Base-by-base conservation (phyloP, 2,888 invertebrate genomes). In the Epirrita christyi region DNA sequence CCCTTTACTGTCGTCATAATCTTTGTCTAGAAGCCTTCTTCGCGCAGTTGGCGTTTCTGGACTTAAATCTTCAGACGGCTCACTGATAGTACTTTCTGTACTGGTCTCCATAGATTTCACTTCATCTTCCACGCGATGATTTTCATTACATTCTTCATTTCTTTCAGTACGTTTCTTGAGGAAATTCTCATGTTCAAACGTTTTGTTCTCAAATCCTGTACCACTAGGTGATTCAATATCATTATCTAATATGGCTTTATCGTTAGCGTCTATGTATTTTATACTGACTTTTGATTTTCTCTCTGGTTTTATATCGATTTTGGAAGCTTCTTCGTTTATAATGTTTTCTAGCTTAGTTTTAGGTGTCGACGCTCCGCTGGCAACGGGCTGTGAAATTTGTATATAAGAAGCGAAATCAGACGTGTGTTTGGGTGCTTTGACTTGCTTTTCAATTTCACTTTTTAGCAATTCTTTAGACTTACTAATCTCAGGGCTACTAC, bases 391-490 rank as follows among this genome's bases (percentile, higher is more conserved):
- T 4, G 92, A 92, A 59, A 92, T 91, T 72, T 93, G 93, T 71
- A 94, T 94, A 75, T 93, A 94, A 52, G 94, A 94, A 55, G 94
- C 93, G 75, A 93, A 93, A 78, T 94, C 93, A 66, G 93, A 93
- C 5, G 93, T 93, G 48, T 93, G 93, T 73, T 92, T 93, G 11
- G 90, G 88, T 9, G 83, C 75, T 70, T 88, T 90, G 0, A 89
- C 85, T 67, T 90, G 89, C 60, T 92, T 92, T 53, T 90, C 87
- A 48, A 89, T 86, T 65, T 88, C 88, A 45, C 80, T 88, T 68
- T 85, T 87, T 7, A 90, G 63, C 11, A 73, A 71, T 59, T 86
- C 83, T 61, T 83, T 81, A 7, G 72, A 60, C 56, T 75, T 70
- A 68, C 78, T 75, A 6, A 70, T 55, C n/a, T 86, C 85, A 13